Base-by-base conservation (phyloP, 23 tunicate species). In the Diplosoma virens region DNA sequence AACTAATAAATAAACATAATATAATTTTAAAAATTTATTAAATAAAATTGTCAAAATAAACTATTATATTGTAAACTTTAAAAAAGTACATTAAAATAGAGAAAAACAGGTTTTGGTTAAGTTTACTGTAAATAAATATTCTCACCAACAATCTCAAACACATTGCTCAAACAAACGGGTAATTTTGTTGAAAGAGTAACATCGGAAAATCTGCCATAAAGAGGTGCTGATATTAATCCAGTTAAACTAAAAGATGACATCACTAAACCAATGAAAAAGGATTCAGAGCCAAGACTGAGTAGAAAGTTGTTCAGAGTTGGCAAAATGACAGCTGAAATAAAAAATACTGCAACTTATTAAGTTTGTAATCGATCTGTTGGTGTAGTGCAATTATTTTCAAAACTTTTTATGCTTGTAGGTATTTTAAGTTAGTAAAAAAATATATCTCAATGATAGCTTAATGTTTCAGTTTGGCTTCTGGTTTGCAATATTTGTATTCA, bases 181-280 rank as follows among this genome's bases (percentile, higher is more conserved):
- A 45, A 36, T 75, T 90, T 90, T 4, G 83, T 64, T 36, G 97
- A 84, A 25, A 67, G 76, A 14, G 86, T 84, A 47, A 34, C 59
- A 70, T 90, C 97, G 0, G 97, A 84, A 50, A 90, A 58, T 32
- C 81, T 33, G 18, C 97, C 97, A 79, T 79, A 90, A 29, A 90
- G 50, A 0, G 97, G 97, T 22, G 90, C 86, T 25, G 90, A 88
- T 33, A 90, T 4, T 6, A 90, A 50, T 0, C 97, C 97, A 47
- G 90, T 74, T 2, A 90, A 87, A 61, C 97, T 90, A 59, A 90
- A 90, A 34, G 97, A 60, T n/a, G 97, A 73, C 86, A 90, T 75
- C 32, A 81, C 86, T 1, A 84, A 27, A 16, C 97, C 97, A 73
- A 90, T 50, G 59, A 75, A 90, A 31, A 17, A 65, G 37, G 69